Percentiles rank a stretch among this genome's conserved stretches.
These are phyloP conservation scores for Hydropsyche betteni DNA, from an alignment of 2,888 invertebrate genomes.

Conservation along the genomic window DNA sequence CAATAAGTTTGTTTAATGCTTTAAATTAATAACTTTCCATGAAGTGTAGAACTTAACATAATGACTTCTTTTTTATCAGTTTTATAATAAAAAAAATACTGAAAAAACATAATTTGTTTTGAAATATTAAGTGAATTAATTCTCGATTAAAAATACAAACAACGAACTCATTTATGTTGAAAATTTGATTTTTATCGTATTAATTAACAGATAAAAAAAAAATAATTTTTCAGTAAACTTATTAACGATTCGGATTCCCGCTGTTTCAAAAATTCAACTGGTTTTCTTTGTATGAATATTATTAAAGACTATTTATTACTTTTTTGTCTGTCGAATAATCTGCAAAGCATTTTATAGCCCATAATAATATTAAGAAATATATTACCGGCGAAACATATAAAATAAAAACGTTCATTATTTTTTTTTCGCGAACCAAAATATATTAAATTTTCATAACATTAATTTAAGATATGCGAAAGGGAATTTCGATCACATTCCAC, in stretches of 20 bases:
- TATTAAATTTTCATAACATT: no score
- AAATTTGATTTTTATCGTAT: constrained; percentile 14
- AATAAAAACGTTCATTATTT: no score
- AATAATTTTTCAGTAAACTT: constrained; percentile 3
- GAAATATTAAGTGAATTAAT: not conserved
- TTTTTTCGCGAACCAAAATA: no score
- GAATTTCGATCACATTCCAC: no score
- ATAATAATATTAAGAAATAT: constrained; percentile 19
- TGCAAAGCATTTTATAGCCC: not conserved
- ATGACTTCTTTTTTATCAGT: no score
- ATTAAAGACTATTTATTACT: constrained; percentile 26
- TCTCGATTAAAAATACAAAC: not conserved
- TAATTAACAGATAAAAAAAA: not conserved
- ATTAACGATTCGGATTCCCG: not conserved
- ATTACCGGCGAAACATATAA: not conserved
- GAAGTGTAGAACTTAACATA: no score
- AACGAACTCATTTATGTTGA: not conserved
- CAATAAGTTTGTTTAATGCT: no score
- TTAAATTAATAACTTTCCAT: no score
- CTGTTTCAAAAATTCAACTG: constrained; percentile 26
- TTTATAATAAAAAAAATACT: not conserved
- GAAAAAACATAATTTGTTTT: not conserved
- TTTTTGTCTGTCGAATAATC: constrained; percentile 10
- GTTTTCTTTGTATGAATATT: constrained; percentile 19
- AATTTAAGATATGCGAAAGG: no score